phyloP scores from a whole-genome alignment of 2,113 vertebrate genomes.

The Morone chrysops region DNA sequence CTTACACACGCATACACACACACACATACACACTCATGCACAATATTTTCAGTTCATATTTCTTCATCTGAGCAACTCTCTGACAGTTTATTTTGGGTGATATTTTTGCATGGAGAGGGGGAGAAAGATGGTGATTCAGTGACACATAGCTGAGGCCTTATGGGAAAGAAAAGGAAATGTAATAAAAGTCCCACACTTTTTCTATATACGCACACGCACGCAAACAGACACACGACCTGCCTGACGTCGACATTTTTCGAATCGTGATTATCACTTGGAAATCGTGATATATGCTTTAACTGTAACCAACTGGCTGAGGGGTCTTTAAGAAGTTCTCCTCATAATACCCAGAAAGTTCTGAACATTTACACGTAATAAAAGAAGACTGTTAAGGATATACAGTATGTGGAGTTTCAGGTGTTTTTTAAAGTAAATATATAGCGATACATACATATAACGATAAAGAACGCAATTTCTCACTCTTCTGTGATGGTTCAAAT shows the following conservation, averaged over 20 bases:
- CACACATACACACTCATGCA: conserved; percentile 22
- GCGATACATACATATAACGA: neutral
- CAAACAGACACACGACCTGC: conserved; percentile 2
- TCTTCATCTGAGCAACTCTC: conserved; percentile 70
- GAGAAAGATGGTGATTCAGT: conserved; percentile 48
- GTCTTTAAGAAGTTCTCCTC: neutral
- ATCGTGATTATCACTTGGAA: neutral
- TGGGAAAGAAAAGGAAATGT: conserved; percentile 24
- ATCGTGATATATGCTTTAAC: neutral
- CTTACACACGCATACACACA: conserved; percentile 45
- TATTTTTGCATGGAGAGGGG: conserved; percentile 59
- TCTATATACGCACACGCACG: neutral
- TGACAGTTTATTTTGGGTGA: conserved; percentile 79
- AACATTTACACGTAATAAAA: neutral
- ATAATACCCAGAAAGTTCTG: neutral
- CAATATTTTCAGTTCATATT: conserved; percentile 51
- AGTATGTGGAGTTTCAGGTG: neutral
- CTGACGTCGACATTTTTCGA: conserved; percentile 12
- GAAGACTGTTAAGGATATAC: neutral
- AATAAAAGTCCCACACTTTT: conserved; percentile 44
- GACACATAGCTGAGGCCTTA: conserved; percentile 55
- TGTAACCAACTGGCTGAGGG: neutral
- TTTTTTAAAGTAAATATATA: too few relatives aligned
- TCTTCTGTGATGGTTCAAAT: neutral
- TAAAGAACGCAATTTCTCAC: neutral